Conservation (phyloP, 2,797 vertebrate genomes). For the Pyrocephalus nanus region DNA sequence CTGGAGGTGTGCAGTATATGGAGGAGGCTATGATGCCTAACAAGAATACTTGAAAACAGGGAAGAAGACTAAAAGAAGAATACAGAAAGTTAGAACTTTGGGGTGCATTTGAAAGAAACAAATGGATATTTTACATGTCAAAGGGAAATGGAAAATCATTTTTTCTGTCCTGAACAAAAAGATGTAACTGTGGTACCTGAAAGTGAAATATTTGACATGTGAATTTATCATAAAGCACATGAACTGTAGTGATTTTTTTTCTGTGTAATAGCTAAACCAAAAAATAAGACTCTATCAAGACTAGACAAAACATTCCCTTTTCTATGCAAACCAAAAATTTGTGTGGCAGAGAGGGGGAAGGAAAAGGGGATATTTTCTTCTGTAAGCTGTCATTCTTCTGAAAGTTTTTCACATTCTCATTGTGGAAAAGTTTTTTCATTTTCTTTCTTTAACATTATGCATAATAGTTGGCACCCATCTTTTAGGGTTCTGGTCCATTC, state of each 20-base stretch:
- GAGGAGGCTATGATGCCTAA: background rate
- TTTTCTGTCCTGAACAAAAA: background rate
- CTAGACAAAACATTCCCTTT: background rate
- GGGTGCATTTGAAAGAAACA: background rate
- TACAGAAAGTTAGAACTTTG: background rate
- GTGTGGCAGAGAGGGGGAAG: background rate
- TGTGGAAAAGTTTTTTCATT: background rate
- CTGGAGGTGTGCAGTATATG: background rate
- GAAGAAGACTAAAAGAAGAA: background rate
- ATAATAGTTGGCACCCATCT: background rate
- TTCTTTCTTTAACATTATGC: background rate
- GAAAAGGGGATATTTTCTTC: constrained; percentile 11
- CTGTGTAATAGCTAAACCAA: constrained; percentile 61
- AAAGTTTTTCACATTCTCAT: background rate
- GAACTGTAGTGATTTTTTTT: background rate
- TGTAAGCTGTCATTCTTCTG: background rate
- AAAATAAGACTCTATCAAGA: constrained; percentile 35
- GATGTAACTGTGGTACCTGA: background rate
- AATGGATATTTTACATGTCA: background rate
- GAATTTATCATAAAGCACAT: constrained; percentile 19
- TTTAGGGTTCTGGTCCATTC: background rate
- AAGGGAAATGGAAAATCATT: background rate
- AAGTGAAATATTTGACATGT: constrained; percentile 6
- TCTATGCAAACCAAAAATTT: constrained; percentile 66
- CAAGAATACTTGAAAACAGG: constrained; percentile 19